phyloP scores from a whole-genome alignment of 2,888 invertebrate genomes.

The Listrodromus nycthemerus region DNA sequence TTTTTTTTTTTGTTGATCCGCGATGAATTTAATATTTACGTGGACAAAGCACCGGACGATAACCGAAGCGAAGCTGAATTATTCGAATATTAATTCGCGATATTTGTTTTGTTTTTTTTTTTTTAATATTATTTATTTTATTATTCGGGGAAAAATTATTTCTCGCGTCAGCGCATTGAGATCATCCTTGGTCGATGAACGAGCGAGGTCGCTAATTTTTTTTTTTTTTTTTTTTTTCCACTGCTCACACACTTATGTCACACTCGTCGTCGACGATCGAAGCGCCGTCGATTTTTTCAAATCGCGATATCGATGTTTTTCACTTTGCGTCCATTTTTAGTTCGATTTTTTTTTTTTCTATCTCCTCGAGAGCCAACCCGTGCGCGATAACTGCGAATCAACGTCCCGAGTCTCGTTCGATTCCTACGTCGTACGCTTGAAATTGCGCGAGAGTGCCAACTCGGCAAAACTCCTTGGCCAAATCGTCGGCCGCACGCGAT shows the following conservation, averaged over 20 bases:
- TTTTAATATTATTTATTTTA: background rate
- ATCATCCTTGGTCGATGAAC: too few relatives aligned
- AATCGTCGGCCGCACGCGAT: constrained; percentile 41
- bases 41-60: background rate
- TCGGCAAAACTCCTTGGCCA: constrained; percentile 51
- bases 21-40: too few relatives aligned
- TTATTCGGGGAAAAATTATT: background rate
- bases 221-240: too few relatives aligned
- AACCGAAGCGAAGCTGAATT: too few relatives aligned
- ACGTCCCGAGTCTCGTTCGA: constrained; percentile 20
- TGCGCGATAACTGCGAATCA: constrained; percentile 1
- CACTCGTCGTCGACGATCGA: background rate
- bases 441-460: constrained; percentile 47
- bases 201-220: too few relatives aligned
- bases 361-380: background rate
- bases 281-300: too few relatives aligned
- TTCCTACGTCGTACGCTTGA: constrained; percentile 24
- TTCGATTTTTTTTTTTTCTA: background rate
- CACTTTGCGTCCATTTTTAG: background rate
- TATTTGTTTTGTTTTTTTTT: background rate
- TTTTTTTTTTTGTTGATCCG: background rate
- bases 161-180: background rate
- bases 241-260: too few relatives aligned
- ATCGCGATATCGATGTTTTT: too few relatives aligned
- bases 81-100: too few relatives aligned